Evolutionary conservation across 2,888 invertebrate genomes (phyloP).

Genomic region (Leistus spinibarbis): DNA sequence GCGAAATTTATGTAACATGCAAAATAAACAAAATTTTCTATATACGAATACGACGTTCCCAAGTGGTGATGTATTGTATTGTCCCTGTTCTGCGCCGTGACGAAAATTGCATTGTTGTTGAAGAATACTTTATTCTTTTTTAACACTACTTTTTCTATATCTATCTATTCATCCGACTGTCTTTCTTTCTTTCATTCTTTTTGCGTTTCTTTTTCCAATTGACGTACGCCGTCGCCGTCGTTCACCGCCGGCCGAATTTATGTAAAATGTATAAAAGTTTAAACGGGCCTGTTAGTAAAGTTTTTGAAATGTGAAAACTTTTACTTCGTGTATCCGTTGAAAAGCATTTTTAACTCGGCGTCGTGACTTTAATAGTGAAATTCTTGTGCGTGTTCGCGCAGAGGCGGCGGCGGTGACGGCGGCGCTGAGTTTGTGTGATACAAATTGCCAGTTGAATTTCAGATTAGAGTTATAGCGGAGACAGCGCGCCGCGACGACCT

Average conservation of each 20-base stretch:
- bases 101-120: slow-evolving; percentile 36
- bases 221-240: not conserved
- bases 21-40: slow-evolving; percentile 34
- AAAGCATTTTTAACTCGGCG: slow-evolving; percentile 32
- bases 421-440: slow-evolving; percentile 18
- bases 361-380: slow-evolving; percentile 35
- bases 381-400: slow-evolving; percentile 15
- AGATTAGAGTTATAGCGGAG: not conserved
- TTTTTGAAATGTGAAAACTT: slow-evolving; percentile 5
- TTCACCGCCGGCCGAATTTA: slow-evolving; percentile 22
- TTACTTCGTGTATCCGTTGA: not conserved
- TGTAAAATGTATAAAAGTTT: slow-evolving; percentile 37
- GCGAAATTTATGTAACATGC: slow-evolving; percentile 9
- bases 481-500: not conserved
- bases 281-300: slow-evolving; percentile 13
- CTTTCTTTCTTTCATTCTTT: not conserved
- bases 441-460: slow-evolving; percentile 33
- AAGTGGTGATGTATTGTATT: slow-evolving; percentile 24
- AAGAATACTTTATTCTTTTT: not conserved
- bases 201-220: not conserved
- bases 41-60: not conserved
- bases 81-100: slow-evolving; percentile 22
- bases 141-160: not conserved
- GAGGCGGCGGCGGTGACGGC: too few relatives aligned
- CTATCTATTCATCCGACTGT: not conserved